Evolutionary conservation across 2,797 vertebrate species (phyloP).

Genomic region (Rhincodon typus): DNA sequence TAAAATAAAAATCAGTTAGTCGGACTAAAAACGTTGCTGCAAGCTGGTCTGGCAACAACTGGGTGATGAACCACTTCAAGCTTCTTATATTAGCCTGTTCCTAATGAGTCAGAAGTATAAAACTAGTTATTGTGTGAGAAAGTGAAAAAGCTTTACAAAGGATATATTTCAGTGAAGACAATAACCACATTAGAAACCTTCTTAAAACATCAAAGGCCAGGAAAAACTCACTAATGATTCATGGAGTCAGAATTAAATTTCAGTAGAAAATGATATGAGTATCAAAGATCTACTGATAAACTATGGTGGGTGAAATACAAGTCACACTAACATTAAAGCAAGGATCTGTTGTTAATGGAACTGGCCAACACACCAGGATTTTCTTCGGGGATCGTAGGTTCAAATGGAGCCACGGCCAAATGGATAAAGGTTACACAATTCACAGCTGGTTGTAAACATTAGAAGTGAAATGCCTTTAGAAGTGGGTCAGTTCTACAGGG

Average conservation of each 20-base stretch:
- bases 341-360: background rate
- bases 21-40: background rate
- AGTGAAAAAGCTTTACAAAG: background rate
- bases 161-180: background rate
- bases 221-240: background rate
- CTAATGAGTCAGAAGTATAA: background rate
- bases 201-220: background rate
- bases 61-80: background rate
- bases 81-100: background rate
- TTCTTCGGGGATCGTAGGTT: background rate
- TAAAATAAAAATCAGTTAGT: conserved; percentile 34
- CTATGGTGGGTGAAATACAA: background rate
- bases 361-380: no score
- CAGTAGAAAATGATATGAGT: background rate
- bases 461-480: background rate
- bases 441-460: background rate
- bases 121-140: background rate
- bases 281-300: background rate
- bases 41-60: background rate
- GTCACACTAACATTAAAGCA: background rate
- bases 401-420: background rate
- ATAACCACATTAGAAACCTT: background rate
- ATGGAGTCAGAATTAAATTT: background rate
- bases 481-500: background rate
- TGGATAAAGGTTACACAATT: background rate